Base-by-base conservation (phyloP, 2,888 invertebrate genomes). In the Aporophyla lueneburgensis region DNA sequence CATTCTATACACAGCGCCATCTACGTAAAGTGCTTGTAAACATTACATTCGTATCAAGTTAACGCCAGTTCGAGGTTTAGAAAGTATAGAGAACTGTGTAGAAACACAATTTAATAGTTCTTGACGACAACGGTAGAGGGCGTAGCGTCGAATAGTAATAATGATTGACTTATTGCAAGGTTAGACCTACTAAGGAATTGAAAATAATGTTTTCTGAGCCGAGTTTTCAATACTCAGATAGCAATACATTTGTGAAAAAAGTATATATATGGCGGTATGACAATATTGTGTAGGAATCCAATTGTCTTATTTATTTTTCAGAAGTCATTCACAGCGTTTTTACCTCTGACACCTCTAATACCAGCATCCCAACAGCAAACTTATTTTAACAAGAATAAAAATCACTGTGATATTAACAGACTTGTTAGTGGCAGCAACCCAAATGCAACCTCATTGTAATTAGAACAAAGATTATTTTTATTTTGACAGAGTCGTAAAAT, bases 51-150 rank as follows among this genome's bases (percentile, higher is more conserved):
- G 21, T 74, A 81, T 24, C 63, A 69, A 61, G 59, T 78, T 83
- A 83, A 16, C 73, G 71, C 10, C 65, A 61, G 21, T 14, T 43
- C 70, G 76, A 33, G 65, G 86, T 73, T 83, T 83, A 83, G 83
- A 83, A 83, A 86, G 83, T 83, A 71, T 83, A 71, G 63, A 21
- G 2, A 33, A n/a, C 58, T 27, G 40, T n/a, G 70, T 49, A 58
- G 73, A 59, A 71, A 71, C 5, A 59, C 68, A 78, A 71, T 65
- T 78, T 16, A 58, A 49, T 61, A 69, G 73, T 86, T 73, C 78
- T 58, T 49, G 10, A 27, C 24, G 43, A 54, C 58, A n/a, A 5
- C 46, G 58, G 5, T 12, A 83, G 83, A 86, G 84, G 84, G 73
- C 84, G 78, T n/a, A n/a, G 9, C 16, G 40, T 46, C 16, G 2